These are phyloP conservation scores for Alligator mississippiensis DNA, from an alignment of 2,113 vertebrate genomes.

Conservation along the genomic window DNA sequence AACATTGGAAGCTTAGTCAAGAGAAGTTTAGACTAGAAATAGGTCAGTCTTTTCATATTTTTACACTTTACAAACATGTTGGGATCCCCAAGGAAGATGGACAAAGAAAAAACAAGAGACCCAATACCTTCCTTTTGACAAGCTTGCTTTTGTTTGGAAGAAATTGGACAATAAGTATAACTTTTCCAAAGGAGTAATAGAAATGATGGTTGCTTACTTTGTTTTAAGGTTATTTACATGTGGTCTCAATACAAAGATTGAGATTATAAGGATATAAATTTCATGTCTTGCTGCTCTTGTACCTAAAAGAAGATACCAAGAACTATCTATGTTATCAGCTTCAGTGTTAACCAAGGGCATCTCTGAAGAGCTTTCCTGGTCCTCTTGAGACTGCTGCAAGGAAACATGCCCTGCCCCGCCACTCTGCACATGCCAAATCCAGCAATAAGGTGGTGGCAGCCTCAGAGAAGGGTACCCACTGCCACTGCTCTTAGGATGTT, in stretches of 20 bases:
- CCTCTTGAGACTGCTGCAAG: too few relatives aligned
- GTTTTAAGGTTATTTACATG: background rate
- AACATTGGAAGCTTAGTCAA: too few relatives aligned
- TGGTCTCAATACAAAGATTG: background rate
- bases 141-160: background rate
- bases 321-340: too few relatives aligned
- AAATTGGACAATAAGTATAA: background rate
- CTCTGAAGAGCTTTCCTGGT: too few relatives aligned
- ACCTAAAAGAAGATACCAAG: background rate
- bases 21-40: too few relatives aligned
- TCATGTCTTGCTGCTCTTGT: background rate
- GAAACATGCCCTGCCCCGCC: background rate
- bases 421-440: background rate
- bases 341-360: too few relatives aligned
- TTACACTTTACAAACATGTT: background rate
- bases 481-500: too few relatives aligned
- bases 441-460: too few relatives aligned
- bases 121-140: background rate
- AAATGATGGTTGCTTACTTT: background rate
- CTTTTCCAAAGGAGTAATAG: background rate
- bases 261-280: background rate
- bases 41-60: background rate
- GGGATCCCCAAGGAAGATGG: background rate
- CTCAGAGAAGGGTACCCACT: too few relatives aligned
- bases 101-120: background rate